A percentile compares a stretch with the other conserved stretches of the same genome.
Evolutionary conservation across 2,797 vertebrate genomes (phyloP).

Genomic region (Chelon labrosus): DNA sequence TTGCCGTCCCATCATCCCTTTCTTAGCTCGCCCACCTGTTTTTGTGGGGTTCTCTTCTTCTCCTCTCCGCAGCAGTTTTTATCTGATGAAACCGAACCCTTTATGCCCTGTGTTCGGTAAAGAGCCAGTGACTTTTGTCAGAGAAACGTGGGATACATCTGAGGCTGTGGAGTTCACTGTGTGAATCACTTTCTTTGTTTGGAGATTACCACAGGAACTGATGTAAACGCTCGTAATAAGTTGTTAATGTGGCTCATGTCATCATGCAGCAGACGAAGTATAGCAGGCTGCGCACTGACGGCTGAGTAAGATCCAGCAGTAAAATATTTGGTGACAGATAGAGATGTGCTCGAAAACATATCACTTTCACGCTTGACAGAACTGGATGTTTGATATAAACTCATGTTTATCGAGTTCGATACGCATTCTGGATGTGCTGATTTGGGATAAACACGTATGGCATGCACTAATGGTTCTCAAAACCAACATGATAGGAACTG

Average conservation of each 20-base stretch:
- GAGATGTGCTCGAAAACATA: slow-evolving; percentile 58
- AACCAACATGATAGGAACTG: slow-evolving; percentile 44
- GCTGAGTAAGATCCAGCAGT: slow-evolving; percentile 27
- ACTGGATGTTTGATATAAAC: slow-evolving; percentile 57
- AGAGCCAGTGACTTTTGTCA: slow-evolving; percentile 40
- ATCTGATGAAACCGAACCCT: slow-evolving; percentile 62
- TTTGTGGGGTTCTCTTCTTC: slow-evolving; percentile 58
- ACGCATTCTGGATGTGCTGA: slow-evolving; percentile 44
- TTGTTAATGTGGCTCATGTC: slow-evolving; percentile 52
- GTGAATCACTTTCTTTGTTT: slow-evolving; percentile 53
- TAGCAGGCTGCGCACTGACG: slow-evolving; percentile 33
- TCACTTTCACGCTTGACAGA: slow-evolving; percentile 55
- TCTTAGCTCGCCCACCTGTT: slow-evolving; percentile 78
- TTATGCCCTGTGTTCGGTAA: slow-evolving; percentile 25
- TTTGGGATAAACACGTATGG: slow-evolving; percentile 68
- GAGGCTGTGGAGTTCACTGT: slow-evolving; percentile 44
- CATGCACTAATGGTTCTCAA: slow-evolving; percentile 57
- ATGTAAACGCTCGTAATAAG: slow-evolving; percentile 74
- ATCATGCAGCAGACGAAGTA: slow-evolving; percentile 34
- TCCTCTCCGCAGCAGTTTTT: slow-evolving; percentile 45
- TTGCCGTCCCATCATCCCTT: slow-evolving; percentile 78
- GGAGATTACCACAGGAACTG: slow-evolving; percentile 68
- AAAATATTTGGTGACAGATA: slow-evolving; percentile 55
- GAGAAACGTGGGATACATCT: slow-evolving; percentile 54
- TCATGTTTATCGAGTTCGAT: slow-evolving; percentile 64